phyloP scores from a whole-genome alignment of 2,797 vertebrate species.

The Choloepus didactylus region DNA sequence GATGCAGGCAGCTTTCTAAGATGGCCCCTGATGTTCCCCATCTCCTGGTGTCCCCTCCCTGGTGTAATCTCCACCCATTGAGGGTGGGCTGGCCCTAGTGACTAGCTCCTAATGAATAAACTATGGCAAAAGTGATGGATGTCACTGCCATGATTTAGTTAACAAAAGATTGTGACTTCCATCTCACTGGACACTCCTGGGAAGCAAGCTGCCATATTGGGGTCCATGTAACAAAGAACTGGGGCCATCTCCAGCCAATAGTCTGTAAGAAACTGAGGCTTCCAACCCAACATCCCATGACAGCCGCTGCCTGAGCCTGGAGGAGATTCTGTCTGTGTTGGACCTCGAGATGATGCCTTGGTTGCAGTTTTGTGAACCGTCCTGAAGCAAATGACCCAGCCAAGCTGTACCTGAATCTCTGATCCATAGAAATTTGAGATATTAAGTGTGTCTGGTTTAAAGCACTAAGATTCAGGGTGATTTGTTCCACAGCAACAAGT shows the following conservation, averaged over 20 bases:
- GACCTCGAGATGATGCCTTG: not conserved
- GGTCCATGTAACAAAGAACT: not conserved
- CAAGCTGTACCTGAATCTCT: not conserved
- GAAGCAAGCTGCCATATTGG: not conserved
- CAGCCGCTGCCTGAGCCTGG: not conserved
- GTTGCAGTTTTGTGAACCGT: not conserved
- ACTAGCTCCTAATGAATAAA: not conserved
- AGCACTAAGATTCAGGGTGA: not conserved
- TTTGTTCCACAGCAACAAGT: not conserved
- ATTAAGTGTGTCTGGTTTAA: not conserved
- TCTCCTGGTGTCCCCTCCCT: not conserved
- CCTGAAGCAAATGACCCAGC: not conserved
- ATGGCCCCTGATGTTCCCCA: no score
- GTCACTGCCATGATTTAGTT: not conserved
- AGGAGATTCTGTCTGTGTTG: not conserved
- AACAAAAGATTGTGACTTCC: not conserved
- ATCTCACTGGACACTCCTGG: not conserved
- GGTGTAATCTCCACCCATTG: not conserved
- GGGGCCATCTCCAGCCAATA: not conserved
- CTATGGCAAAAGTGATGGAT: not conserved
- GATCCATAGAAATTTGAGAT: not conserved
- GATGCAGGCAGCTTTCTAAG: not conserved
- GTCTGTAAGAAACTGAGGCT: not conserved
- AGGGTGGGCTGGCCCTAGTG: not conserved
- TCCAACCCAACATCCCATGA: not conserved